Conservation (phyloP, 2,888 invertebrate genomes). For the Odontocolon sp. region DNA sequence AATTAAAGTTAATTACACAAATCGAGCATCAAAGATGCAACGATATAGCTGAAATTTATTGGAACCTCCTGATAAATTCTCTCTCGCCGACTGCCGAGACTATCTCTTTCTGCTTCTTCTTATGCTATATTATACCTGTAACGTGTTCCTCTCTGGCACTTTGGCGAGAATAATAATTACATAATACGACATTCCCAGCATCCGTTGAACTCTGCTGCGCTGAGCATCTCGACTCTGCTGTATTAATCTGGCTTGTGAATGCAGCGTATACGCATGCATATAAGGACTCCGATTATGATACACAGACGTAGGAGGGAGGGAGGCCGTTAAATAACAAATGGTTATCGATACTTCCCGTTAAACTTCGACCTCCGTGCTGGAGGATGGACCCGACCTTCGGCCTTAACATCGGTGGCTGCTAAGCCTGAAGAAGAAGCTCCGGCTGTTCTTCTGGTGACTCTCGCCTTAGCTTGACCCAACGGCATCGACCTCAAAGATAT, state of each 20-base stretch:
- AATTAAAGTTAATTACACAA: no score
- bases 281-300: slow-evolving; percentile 29
- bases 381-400: slow-evolving; percentile 34
- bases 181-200: slow-evolving; percentile 52
- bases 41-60: background rate
- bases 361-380: slow-evolving; percentile 25
- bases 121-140: slow-evolving; percentile 4
- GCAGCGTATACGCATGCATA: background rate
- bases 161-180: slow-evolving; percentile 33
- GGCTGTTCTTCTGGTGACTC: slow-evolving; percentile 40
- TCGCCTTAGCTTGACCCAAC: background rate
- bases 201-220: slow-evolving; percentile 42
- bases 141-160: slow-evolving; percentile 23
- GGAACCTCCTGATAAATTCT: background rate
- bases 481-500: slow-evolving; percentile 44
- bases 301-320: background rate
- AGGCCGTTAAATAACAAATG: slow-evolving; percentile 24
- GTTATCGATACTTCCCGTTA: slow-evolving; percentile 44
- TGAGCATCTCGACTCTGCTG: background rate
- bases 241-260: slow-evolving; percentile 6
- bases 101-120: background rate
- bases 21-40: no score
- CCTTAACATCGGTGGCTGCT: slow-evolving; percentile 17
- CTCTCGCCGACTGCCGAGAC: background rate
- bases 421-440: slow-evolving; percentile 31